Evolutionary conservation across 2,113 vertebrate genomes (phyloP).

Genomic region (Felis chaus): DNA sequence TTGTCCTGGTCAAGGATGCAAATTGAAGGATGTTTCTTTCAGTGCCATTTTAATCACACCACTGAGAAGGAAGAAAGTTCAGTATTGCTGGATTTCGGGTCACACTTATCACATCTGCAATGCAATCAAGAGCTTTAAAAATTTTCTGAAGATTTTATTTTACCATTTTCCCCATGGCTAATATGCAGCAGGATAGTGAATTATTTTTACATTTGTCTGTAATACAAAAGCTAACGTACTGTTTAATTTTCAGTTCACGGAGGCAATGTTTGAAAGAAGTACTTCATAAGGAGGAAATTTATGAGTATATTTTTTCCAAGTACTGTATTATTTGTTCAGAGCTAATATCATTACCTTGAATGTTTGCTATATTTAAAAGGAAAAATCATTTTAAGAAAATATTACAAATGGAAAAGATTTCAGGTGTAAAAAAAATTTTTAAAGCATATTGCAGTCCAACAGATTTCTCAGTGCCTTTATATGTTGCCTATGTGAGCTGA

Average conservation of each 20-base stretch:
- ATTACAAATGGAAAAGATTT: neutral
- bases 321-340: neutral
- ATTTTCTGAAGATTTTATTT: neutral
- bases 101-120: neutral
- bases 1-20: neutral
- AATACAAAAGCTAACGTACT: neutral
- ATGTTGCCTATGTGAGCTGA: neutral
- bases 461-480: neutral
- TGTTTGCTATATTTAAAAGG: neutral
- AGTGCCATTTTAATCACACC: neutral
- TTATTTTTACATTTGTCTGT: neutral
- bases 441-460: neutral
- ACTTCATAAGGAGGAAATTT: neutral
- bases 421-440: neutral
- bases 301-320: neutral
- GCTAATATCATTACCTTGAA: neutral
- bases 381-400: constrained; percentile 9
- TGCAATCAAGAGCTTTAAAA: neutral
- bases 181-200: neutral
- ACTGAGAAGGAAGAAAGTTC: neutral
- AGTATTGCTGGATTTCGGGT: neutral
- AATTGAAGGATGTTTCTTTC: neutral
- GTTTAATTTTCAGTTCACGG: neutral
- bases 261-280: neutral
- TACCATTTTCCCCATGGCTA: neutral